Percentiles rank a stretch among this genome's conserved stretches.
These are phyloP conservation scores for Apolygus lucorum DNA, from an alignment of 1,140 invertebrate genomes.

Conservation along the genomic window DNA sequence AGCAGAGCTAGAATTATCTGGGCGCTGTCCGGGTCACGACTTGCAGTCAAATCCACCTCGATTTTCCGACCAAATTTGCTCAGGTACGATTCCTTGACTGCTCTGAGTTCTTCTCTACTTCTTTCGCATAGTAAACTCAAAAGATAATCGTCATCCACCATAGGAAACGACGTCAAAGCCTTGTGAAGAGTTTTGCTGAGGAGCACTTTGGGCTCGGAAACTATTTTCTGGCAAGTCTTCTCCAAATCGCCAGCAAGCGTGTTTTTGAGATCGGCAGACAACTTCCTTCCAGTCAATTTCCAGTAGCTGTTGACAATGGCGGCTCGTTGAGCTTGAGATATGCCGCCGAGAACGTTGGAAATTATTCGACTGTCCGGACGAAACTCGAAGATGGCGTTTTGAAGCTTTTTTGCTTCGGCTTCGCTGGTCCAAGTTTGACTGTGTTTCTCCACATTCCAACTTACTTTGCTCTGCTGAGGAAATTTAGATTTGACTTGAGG, in stretches of 20 bases:
- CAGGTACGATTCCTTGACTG: background rate
- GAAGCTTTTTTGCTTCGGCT: background rate
- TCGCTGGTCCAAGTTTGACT: background rate
- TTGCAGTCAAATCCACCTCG: background rate
- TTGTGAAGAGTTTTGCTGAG: background rate
- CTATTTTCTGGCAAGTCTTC: background rate
- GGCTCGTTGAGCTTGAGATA: background rate
- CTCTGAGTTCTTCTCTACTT: background rate
- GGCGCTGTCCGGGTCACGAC: background rate
- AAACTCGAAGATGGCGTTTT: background rate
- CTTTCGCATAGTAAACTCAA: conserved; percentile 20
- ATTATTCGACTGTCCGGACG: background rate
- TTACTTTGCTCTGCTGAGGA: background rate
- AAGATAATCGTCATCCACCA: background rate
- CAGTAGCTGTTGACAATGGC: background rate
- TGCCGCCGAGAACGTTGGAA: background rate
- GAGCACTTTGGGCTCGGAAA: background rate
- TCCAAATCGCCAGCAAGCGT: conserved; percentile 1
- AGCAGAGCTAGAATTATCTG: background rate
- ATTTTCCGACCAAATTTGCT: background rate
- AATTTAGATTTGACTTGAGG: background rate
- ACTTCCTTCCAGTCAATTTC: background rate
- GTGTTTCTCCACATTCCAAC: background rate
- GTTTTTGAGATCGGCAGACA: background rate
- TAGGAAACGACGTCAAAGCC: background rate